These are phyloP conservation scores for Craseonycteris thonglongyai DNA, from an alignment of 2,113 vertebrate species.

Conservation along the genomic window DNA sequence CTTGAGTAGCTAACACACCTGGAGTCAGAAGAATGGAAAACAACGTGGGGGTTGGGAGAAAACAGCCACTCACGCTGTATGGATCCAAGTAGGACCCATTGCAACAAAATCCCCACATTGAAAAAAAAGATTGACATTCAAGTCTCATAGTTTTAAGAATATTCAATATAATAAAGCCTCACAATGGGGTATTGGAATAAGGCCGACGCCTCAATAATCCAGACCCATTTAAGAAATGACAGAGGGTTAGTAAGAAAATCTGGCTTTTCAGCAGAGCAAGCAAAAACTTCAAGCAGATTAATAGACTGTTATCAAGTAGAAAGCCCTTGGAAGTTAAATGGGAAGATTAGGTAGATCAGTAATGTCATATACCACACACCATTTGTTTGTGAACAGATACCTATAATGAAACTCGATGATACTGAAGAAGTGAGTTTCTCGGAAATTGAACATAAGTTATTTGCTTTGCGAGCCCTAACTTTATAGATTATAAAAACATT, in stretches of 20 bases:
- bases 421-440: conserved; percentile 21
- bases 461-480: conserved; percentile 44
- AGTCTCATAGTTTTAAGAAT: neutral
- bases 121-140: neutral
- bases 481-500: conserved; percentile 18
- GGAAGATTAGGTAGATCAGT: neutral
- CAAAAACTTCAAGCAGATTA: neutral
- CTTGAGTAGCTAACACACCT: neutral
- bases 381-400: conserved; percentile 22
- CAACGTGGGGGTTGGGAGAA: neutral
- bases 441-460: conserved; percentile 34
- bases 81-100: neutral
- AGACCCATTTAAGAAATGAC: neutral
- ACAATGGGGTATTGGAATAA: neutral
- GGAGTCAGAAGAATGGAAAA: neutral
- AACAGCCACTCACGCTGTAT: neutral
- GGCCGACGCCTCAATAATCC: neutral
- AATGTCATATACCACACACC: neutral
- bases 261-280: neutral
- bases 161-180: neutral
- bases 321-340: neutral
- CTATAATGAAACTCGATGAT: conserved; percentile 12
- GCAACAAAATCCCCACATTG: neutral
- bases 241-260: neutral
- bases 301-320: neutral